Evolutionary conservation across 2,888 invertebrate genomes (phyloP), one percentile per base, ranked within the genome.

Genomic region (Iphiclides podalirius): DNA sequence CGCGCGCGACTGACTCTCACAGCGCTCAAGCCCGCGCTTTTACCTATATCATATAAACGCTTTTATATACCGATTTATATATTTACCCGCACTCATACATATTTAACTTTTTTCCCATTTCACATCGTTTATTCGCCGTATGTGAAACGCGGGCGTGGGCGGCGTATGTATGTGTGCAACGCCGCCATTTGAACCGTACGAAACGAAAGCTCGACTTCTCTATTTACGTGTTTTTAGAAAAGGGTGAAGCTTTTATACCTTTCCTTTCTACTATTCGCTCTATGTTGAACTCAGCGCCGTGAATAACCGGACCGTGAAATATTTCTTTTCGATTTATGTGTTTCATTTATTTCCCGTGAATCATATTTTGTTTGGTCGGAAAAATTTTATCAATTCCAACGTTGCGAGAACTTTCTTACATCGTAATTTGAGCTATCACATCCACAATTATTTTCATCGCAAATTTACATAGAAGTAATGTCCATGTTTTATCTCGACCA

Each of bases 51-150:
- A 85, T 82, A 83, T 83, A 86, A 79, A 79, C 75, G 72, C 71
- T 67, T 71, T 70, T 83, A 87, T 87, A 79, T 87, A 85, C 86
- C 85, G 82, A 88, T 87, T 87, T 87, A 87, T 87, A 84, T 87
- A 87, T 88, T 87, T 87, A 82, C 87, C 82, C 87, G 72, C 87
- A 87, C 87, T 85, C 87, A 85, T 88, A 88, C 87, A 88, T 88
- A 88, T 87, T 88, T 85, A 85, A 87, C 81, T 85, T 88, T 88
- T 88, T 87, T 86, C 20, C 84, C 84, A 87, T 88, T 87, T 85
- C 85, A 80, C 79, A 75, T 82, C 85, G 86, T 82, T 85, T 86
- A 84, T 83, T 81, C 80, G 66, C 71, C 80, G 80, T 82, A 80
- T 84, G 85, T 82, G 70, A 73, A 73, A 66, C 64, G 67, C 67